Percentiles rank a stretch among this genome's conserved stretches.
Evolutionary conservation across 2,888 invertebrate species (phyloP).

Genomic region (Sussaba pulchella): DNA sequence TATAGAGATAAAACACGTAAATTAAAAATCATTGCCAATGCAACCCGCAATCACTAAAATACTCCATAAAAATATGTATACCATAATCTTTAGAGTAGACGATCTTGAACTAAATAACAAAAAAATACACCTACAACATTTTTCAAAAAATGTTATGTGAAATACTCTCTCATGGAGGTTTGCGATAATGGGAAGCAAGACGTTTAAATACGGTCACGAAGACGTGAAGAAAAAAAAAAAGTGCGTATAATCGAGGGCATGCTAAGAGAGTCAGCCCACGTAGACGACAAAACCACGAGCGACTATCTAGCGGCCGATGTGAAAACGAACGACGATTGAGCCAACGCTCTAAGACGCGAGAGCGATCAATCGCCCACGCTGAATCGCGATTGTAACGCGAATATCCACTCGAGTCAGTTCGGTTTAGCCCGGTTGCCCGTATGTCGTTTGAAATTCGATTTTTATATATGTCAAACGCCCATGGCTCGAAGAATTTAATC

Average conservation of each 20-base stretch:
- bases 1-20: no score
- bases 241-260: slow-evolving; percentile 2
- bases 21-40: no score
- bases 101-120: no score
- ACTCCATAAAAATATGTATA: no score
- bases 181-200: slow-evolving; percentile 8
- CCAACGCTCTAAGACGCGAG: slow-evolving; percentile 21
- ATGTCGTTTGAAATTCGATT: background rate
- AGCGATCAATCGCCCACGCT: slow-evolving; percentile 44
- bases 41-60: no score
- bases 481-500: slow-evolving; percentile 24
- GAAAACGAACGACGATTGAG: slow-evolving; percentile 27
- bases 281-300: background rate
- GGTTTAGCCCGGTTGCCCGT: slow-evolving; percentile 27
- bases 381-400: slow-evolving; percentile 19
- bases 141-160: background rate
- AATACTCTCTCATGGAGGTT: background rate
- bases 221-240: slow-evolving; percentile 9
- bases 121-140: no score
- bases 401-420: background rate
- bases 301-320: slow-evolving; percentile 10
- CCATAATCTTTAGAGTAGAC: no score
- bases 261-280: slow-evolving; percentile 27
- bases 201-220: slow-evolving; percentile 16
- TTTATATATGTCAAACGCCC: background rate